Evolutionary conservation across 1,140 invertebrate genomes (phyloP).

Genomic region (Caenorhabditis latens): DNA sequence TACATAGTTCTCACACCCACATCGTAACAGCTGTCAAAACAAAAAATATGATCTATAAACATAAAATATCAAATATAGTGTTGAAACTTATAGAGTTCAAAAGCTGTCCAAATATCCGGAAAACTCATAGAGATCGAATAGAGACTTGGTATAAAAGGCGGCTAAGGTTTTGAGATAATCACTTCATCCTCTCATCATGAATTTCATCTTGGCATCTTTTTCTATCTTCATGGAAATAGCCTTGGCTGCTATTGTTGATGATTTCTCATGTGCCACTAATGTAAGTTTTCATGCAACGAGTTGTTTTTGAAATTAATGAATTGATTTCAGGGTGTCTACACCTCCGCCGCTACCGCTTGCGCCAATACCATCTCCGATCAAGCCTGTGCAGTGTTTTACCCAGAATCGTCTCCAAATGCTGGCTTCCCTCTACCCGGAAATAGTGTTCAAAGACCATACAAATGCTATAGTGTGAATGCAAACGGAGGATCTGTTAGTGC

Average conservation of each 20-base stretch:
- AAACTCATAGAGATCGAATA: no score
- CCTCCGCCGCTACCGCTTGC: not conserved
- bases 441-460: not conserved
- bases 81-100: no score
- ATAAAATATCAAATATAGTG: no score
- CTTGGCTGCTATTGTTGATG: not conserved
- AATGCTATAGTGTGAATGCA: not conserved
- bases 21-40: no score
- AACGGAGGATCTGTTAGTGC: slow-evolving; percentile 1
- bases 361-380: not conserved
- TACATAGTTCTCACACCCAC: no score
- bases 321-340: not conserved
- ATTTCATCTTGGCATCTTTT: not conserved
- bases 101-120: no score
- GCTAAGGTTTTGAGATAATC: no score
- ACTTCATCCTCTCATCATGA: no score
- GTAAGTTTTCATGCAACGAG: not conserved
- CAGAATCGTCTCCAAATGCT: not conserved
- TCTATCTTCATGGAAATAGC: not conserved
- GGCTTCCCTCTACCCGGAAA: not conserved
- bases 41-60: no score
- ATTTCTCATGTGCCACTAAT: not conserved
- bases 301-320: not conserved
- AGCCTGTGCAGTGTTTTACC: not conserved
- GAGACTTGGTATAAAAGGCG: no score